phyloP scores from a whole-genome alignment of 2,113 vertebrate species.

The Eulacestoma nigropectus region DNA sequence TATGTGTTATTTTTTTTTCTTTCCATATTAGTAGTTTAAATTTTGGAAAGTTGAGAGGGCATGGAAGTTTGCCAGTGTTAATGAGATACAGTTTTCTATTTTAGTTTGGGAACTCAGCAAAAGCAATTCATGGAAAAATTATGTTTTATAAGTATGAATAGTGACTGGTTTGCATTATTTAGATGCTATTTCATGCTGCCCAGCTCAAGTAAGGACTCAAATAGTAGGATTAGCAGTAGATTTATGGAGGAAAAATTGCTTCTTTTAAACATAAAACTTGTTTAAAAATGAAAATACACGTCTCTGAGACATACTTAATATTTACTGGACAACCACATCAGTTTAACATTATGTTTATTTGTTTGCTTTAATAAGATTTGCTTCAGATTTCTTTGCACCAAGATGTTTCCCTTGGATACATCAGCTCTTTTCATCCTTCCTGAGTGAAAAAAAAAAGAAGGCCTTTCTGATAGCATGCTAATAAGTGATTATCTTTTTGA shows the following conservation, averaged over 20 bases:
- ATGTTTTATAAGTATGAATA: background rate
- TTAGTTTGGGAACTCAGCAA: constrained; percentile 19
- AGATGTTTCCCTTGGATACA: background rate
- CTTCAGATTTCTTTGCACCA: background rate
- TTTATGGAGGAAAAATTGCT: background rate
- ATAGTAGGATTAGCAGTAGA: background rate
- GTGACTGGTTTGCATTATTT: background rate
- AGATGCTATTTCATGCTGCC: background rate
- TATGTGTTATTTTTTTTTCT: background rate
- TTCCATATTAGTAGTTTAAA: background rate
- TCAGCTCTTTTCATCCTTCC: background rate
- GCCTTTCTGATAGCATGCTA: background rate
- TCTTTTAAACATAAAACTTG: background rate
- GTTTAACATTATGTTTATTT: background rate
- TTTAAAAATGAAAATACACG: background rate
- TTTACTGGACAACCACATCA: background rate
- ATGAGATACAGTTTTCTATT: background rate
- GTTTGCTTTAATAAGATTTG: background rate
- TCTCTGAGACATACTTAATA: background rate
- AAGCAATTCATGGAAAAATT: background rate
- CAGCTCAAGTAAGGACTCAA: background rate
- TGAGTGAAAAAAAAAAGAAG: background rate
- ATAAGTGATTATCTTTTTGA: background rate
- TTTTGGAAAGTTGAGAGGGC: background rate
- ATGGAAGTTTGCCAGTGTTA: background rate